Base-by-base conservation (phyloP, 2,888 invertebrate genomes). In the Quadriops clusia region DNA sequence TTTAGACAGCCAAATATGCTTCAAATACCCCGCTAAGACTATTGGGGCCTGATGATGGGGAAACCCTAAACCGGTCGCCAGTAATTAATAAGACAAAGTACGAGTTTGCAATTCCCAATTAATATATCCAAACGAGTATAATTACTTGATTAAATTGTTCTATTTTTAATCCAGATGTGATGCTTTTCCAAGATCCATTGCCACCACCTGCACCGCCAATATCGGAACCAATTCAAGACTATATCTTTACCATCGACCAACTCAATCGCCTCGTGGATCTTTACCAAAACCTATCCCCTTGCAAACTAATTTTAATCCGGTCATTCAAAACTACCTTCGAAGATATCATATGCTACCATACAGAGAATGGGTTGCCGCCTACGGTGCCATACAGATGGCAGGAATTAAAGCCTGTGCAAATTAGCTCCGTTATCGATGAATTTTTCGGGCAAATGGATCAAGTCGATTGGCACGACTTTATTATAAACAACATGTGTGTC, bases 381-480 rank as follows among this genome's bases (percentile, higher is more conserved):
- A 30, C 50, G 13, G 43, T 62, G 1, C 61, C 61, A 2, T 21
- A 34, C 9, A 22, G 50, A 1, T 67, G 67, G 67, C 44, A 37
- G 13, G 40, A 53, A 18, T 37, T 65, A 5, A 29, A 13, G 28
- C n/a, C 9, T 17, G 15, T 17, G 7, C n/a, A n/a, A n/a, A n/a
- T n/a, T n/a, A n/a, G n/a, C n/a, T n/a, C n/a, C n/a, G n/a, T n/a
- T n/a, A n/a, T 23, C 50, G n/a, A 50, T 28, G 41, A 51, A 17
- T 36, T 75, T 9, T 77, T 70, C 47, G 73, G 72, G 1, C 62
- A 67, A 23, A 61, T 63, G 1, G 65, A 64, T 6, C 68, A 67
- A 37, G 46, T 76, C 6, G 70, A 75, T 44, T 78, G 77, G 77
- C 67, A 69, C 44, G 75, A 77, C 50, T 77, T 78, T 44, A 56